These are phyloP conservation scores for Cichladusa arquata DNA, from an alignment of 2,113 vertebrate species.

Conservation along the genomic window DNA sequence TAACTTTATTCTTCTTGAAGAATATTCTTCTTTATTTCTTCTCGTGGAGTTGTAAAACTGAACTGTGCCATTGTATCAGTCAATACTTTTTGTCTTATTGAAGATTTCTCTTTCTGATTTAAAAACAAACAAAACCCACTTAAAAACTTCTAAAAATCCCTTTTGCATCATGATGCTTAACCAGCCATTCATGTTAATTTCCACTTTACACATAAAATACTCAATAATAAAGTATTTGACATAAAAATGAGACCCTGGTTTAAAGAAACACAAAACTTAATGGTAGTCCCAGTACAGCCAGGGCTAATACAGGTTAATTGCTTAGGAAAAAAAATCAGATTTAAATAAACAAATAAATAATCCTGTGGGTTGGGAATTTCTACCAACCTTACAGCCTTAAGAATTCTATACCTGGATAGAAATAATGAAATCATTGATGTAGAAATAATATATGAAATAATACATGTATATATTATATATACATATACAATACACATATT, in stretches of 20 bases:
- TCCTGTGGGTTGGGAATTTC: neutral
- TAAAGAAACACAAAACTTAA: neutral
- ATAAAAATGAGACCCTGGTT: neutral
- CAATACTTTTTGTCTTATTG: neutral
- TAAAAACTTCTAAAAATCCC: rapidly evolving
- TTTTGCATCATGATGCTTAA: neutral
- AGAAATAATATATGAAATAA: neutral
- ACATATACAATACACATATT: no score
- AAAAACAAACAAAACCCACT: neutral
- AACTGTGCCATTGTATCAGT: no score
- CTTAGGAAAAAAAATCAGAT: neutral
- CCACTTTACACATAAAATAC: neutral
- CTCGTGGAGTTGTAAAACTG: neutral
- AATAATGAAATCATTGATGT: rapidly evolving
- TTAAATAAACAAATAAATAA: neutral
- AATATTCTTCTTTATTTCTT: neutral
- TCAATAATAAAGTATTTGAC: neutral
- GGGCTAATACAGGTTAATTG: neutral
- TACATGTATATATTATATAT: no score
- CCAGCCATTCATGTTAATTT: neutral
- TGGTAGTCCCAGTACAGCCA: neutral
- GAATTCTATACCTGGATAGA: no score
- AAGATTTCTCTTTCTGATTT: neutral
- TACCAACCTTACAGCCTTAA: neutral
- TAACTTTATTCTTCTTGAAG: neutral